phyloP scores from a whole-genome alignment of 2,113 vertebrate genomes.

The Talpa occidentalis region DNA sequence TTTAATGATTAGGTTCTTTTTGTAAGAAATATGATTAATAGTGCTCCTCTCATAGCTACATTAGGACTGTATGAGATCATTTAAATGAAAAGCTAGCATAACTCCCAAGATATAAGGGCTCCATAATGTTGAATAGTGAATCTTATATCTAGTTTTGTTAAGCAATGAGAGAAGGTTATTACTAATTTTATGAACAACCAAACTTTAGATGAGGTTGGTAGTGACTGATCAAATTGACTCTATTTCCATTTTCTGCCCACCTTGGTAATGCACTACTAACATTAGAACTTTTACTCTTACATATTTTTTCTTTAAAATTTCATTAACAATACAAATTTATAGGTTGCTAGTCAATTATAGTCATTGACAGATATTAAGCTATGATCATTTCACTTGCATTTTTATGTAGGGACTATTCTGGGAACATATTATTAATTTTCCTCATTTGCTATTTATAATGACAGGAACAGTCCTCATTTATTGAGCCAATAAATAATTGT shows the following conservation, averaged over 20 bases:
- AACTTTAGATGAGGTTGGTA: not conserved
- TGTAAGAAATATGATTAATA: not conserved
- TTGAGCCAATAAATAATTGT: slow-evolving; percentile 17
- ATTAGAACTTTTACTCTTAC: not conserved
- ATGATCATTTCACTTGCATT: slow-evolving; percentile 56
- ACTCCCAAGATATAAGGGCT: not conserved
- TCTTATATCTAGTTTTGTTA: not conserved
- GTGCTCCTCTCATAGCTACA: not conserved
- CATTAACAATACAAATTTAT: not conserved
- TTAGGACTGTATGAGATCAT: slow-evolving; percentile 26
- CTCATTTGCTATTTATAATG: slow-evolving; percentile 41
- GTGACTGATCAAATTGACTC: not conserved
- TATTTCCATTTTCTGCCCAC: slow-evolving; percentile 12
- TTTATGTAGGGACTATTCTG: slow-evolving; percentile 23
- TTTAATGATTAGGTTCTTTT: not conserved
- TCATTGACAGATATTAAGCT: slow-evolving; percentile 22
- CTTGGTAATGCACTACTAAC: not conserved
- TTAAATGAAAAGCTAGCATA: not conserved
- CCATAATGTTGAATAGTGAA: not conserved
- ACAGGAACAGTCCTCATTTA: slow-evolving; percentile 4
- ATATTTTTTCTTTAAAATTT: not conserved
- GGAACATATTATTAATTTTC: slow-evolving; percentile 37
- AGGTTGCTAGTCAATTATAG: not conserved
- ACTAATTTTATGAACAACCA: not conserved
- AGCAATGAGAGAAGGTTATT: slow-evolving; percentile 3